Evolutionary conservation across 1,140 invertebrate genomes (phyloP), one percentile per base, ranked within the genome.

Genomic region (Drosophila triauraria): DNA sequence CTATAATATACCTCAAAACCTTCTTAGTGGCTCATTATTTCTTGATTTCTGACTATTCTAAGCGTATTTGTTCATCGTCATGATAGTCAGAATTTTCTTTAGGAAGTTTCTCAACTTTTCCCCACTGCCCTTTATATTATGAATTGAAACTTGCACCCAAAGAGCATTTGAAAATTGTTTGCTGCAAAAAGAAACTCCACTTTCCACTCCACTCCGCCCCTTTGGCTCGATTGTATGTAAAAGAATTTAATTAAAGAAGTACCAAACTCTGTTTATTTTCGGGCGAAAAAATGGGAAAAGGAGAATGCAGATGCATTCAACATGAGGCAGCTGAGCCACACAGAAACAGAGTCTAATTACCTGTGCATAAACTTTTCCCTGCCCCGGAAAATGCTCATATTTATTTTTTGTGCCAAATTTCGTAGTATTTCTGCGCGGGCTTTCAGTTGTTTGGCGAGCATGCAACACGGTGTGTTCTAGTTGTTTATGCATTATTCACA

Each of bases 201-300:
- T 56, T 23, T 9, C 8, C n/a, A n/a, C n/a, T n/a, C n/a, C n/a
- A n/a, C n/a, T n/a, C 32, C 32, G 43, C 53, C 43, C 12, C 0
- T 27, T 30, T 30, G 27, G 15, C 9, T 43, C 59, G 64, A 74
- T 83, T 64, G 65, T 79, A 47, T 59, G 62, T 38, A 40, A 27
- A 56, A 38, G 65, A 82, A 87, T 85, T 88, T 84, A 87, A 87
- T 87, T 84, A 87, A 82, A 72, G 54, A 57, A 64, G 20, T 25
- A 6, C 4, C 30, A 32, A 68, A 69, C 35, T 32, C 44, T 54
- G 32, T 40, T 64, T 62, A 38, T 62, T 62, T 60, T 38, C 20
- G 30, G 30, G 3, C 6, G 23, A 61, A 61, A 61, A 61, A 42
- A 25, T 35, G 8, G 9, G 47, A 64, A 54, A 38, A 47, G 42